Evolutionary conservation across 2,888 invertebrate genomes (phyloP).

Genomic region (Anagyrus pseudococci): DNA sequence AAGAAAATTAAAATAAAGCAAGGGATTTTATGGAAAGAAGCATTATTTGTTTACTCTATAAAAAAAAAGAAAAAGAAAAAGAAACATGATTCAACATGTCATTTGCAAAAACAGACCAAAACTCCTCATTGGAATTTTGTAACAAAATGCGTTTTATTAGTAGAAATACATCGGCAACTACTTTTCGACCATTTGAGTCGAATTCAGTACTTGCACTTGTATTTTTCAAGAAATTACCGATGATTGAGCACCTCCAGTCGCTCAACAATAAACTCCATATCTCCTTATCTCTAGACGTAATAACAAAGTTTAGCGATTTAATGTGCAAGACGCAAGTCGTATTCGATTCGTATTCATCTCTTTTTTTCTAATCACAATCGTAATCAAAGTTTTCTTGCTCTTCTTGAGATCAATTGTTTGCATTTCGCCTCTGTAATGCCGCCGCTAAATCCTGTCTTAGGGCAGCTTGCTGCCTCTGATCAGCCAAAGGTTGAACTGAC

Average conservation of each 20-base stretch:
- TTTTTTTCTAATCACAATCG: constrained; percentile 54
- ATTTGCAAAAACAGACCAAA: constrained; percentile 41
- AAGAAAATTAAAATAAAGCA: constrained; percentile 35
- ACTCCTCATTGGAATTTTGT: constrained; percentile 47
- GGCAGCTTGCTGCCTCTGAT: constrained; percentile 83
- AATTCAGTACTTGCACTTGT: constrained; percentile 42
- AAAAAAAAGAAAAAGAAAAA: constrained; percentile 14
- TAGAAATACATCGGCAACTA: constrained; percentile 55
- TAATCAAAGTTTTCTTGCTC: constrained; percentile 53
- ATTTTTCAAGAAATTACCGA: constrained; percentile 37
- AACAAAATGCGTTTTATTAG: constrained; percentile 55
- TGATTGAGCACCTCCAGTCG: constrained; percentile 34
- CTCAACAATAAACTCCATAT: constrained; percentile 46
- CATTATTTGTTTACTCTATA: constrained; percentile 33
- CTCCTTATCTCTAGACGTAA: constrained; percentile 47
- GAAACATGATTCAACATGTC: constrained; percentile 36
- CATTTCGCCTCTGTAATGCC: constrained; percentile 83
- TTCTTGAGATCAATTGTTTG: constrained; percentile 64
- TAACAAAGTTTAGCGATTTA: constrained; percentile 54
- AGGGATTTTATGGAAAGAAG: constrained; percentile 36
- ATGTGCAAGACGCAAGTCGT: constrained; percentile 43
- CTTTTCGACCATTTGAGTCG: constrained; percentile 46
- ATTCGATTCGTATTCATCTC: constrained; percentile 38
- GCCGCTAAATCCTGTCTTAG: constrained; percentile 85
- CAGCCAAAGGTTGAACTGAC: constrained; percentile 81